phyloP scores from a whole-genome alignment of 2,797 vertebrate genomes.

The Chelonia mydas region DNA sequence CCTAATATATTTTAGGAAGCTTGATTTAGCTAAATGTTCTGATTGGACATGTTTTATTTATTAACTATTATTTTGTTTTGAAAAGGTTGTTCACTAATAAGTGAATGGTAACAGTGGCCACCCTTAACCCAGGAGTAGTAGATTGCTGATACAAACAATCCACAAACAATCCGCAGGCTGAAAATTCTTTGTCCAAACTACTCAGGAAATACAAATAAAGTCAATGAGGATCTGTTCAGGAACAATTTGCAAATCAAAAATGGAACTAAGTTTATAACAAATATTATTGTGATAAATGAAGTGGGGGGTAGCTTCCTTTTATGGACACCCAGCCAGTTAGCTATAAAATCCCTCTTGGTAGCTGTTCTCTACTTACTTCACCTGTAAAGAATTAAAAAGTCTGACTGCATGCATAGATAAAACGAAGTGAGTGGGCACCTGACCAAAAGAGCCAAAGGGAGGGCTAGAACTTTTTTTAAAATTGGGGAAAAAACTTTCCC shows the following conservation, averaged over 20 bases:
- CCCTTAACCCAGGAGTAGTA: not conserved
- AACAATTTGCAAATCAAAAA: conserved; percentile 4
- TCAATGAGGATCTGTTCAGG: not conserved
- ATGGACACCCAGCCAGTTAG: too few species aligned
- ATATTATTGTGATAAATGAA: not conserved
- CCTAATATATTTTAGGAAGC: conserved; percentile 14
- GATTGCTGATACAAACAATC: not conserved
- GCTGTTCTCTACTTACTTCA: too few species aligned
- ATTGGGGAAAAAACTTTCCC: too few species aligned
- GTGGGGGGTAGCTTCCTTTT: too few species aligned
- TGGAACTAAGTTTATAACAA: not conserved
- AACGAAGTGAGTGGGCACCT: too few species aligned
- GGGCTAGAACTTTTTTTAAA: too few species aligned
- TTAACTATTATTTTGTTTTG: not conserved
- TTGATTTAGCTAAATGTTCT: not conserved
- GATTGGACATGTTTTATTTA: not conserved
- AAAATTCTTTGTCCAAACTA: not conserved
- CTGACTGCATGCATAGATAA: too few species aligned
- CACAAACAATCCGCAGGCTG: not conserved
- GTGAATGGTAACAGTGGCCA: not conserved
- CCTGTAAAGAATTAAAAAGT: too few species aligned
- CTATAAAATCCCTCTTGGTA: too few species aligned
- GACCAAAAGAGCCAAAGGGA: too few species aligned
- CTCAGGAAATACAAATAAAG: not conserved
- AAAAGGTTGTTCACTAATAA: not conserved